Conservation (phyloP, 2,888 invertebrate species). For the Eristalis arbustorum region DNA sequence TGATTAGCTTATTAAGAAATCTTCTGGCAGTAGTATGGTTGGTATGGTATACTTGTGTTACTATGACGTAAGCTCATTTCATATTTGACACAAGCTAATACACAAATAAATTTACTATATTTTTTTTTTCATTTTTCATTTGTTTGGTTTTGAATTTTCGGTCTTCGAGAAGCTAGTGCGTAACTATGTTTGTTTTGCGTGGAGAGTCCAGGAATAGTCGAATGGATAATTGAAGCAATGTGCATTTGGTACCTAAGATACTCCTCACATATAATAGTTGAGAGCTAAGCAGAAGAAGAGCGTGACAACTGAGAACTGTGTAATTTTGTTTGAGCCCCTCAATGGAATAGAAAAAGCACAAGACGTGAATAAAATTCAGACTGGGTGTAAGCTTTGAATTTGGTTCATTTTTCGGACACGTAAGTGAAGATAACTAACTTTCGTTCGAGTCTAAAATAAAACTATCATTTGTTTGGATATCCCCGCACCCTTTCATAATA, state of each 20-base stretch:
- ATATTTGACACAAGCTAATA: constrained; percentile 61
- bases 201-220: constrained; percentile 22
- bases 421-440: not conserved
- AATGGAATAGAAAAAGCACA: not conserved
- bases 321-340: not conserved
- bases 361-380: too few relatives aligned
- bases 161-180: constrained; percentile 57
- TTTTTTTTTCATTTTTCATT: not conserved
- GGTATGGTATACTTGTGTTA: constrained; percentile 77
- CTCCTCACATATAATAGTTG: constrained; percentile 32
- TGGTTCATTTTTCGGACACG: not conserved
- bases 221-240: constrained; percentile 5
- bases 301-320: not conserved
- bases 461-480: not conserved
- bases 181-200: constrained; percentile 67
- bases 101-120: constrained; percentile 38
- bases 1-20: constrained; percentile 79
- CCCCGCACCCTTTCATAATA: constrained; percentile 66
- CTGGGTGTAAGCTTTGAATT: too few relatives aligned
- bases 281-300: constrained; percentile 27
- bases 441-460: not conserved
- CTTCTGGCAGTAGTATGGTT: constrained; percentile 80
- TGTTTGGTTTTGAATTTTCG: not conserved
- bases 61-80: constrained; percentile 62
- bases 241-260: constrained; percentile 14